phyloP scores from a whole-genome alignment of 2,797 vertebrate genomes.

The Pseudotriccus pelzelni region DNA sequence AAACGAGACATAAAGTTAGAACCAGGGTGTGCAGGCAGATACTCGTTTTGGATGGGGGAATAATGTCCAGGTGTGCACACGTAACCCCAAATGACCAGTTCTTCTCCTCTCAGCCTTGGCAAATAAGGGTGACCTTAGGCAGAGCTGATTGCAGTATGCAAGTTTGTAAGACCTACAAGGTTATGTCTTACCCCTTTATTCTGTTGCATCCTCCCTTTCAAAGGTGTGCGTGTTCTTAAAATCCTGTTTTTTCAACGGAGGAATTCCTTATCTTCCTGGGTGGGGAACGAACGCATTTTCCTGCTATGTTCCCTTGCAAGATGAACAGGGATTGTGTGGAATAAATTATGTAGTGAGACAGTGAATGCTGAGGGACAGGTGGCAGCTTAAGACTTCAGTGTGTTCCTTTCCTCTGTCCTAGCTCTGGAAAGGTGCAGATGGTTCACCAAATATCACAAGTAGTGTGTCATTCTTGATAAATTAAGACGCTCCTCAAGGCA shows the following conservation, averaged over 20 bases:
- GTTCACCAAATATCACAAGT: not conserved
- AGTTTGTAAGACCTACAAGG: not conserved
- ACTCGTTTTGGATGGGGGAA: not conserved
- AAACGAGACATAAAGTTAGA: not conserved
- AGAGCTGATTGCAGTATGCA: not conserved
- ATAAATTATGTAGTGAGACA: not conserved
- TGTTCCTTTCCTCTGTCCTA: not conserved
- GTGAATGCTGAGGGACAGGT: not conserved
- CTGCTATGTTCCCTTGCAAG: not conserved
- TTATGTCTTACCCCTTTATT: not conserved
- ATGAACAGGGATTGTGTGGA: fast-evolving
- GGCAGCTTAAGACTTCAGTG: not conserved
- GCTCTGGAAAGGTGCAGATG: not conserved
- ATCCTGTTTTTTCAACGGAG: fast-evolving
- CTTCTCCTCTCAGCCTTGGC: not conserved
- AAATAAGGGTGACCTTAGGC: not conserved
- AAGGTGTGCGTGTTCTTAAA: not conserved
- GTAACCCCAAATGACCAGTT: fast-evolving
- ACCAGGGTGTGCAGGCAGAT: not conserved
- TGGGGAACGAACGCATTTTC: not conserved
- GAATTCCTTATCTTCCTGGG: not conserved
- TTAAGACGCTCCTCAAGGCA: conserved; percentile 21
- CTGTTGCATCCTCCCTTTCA: not conserved
- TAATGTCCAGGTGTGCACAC: fast-evolving
- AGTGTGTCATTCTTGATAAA: conserved; percentile 41